These are phyloP conservation scores for honey bee (Apis mellifera) DNA, from an alignment of 1,140 invertebrate species.

Conservation along the genomic window Amel_HAv3.1 CM009936.2:2201001-2201500, in stretches of 20 bases:
- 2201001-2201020: neutral
- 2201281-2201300: neutral
- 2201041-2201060: neutral
- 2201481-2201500: slow-evolving; percentile 68
- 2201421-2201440: neutral
- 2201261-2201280: neutral
- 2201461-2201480: slow-evolving; percentile 27
- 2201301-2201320: neutral
- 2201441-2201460: slow-evolving; percentile 9
- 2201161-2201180: slow-evolving; percentile 65
- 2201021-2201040: neutral
- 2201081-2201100: neutral
- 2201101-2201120: slow-evolving; percentile 45
- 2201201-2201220: slow-evolving; percentile 47
- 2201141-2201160: slow-evolving; percentile 62
- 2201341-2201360: neutral
- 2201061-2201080: neutral
- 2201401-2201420: slow-evolving; percentile 4
- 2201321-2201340: neutral
- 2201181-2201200: slow-evolving; percentile 54
- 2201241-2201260: slow-evolving; percentile 2
- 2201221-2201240: neutral
- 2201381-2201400: slow-evolving; percentile 11
- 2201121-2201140: slow-evolving; percentile 54
- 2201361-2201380: neutral